Conservation (phyloP, 2,113 vertebrate species). For the Megaleporinus macrocephalus region DNA sequence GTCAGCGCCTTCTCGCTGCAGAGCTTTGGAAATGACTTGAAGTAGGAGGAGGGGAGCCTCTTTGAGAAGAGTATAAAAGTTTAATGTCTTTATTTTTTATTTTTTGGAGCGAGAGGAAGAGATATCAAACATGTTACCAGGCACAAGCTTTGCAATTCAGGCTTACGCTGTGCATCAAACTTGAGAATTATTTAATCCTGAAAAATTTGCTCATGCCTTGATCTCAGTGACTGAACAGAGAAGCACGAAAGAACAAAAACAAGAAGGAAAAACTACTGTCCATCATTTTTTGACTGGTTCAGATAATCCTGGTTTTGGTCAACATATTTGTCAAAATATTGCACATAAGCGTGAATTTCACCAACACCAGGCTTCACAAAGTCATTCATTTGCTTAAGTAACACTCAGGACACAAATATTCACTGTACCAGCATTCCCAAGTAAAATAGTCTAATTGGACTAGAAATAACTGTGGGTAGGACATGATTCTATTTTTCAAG, state of each 20-base stretch:
- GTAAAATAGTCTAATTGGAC: too few relatives aligned
- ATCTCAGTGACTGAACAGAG: not conserved
- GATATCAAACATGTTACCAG: slow-evolving; percentile 5
- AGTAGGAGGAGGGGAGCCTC: not conserved
- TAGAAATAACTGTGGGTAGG: too few relatives aligned
- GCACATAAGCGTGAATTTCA: not conserved
- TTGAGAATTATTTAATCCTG: not conserved
- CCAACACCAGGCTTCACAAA: too few relatives aligned
- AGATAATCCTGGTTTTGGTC: not conserved
- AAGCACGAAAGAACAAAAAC: not conserved
- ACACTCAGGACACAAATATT: too few relatives aligned
- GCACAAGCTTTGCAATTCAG: not conserved
- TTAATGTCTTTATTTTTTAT: slow-evolving; percentile 9
- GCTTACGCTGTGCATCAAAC: not conserved
- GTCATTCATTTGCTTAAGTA: too few relatives aligned
- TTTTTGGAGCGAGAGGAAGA: slow-evolving; percentile 7
- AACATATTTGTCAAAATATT: slow-evolving; percentile 3
- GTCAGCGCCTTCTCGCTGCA: slow-evolving; percentile 29
- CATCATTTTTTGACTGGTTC: slow-evolving; percentile 7
- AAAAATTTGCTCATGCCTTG: not conserved
- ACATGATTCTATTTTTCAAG: too few relatives aligned
- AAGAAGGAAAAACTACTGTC: not conserved
- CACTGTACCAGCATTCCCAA: too few relatives aligned
- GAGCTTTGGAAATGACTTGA: slow-evolving; percentile 34
- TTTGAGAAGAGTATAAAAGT: slow-evolving; percentile 16